Conservation (phyloP, 2,113 vertebrate species). For the Callaeas wilsoni region DNA sequence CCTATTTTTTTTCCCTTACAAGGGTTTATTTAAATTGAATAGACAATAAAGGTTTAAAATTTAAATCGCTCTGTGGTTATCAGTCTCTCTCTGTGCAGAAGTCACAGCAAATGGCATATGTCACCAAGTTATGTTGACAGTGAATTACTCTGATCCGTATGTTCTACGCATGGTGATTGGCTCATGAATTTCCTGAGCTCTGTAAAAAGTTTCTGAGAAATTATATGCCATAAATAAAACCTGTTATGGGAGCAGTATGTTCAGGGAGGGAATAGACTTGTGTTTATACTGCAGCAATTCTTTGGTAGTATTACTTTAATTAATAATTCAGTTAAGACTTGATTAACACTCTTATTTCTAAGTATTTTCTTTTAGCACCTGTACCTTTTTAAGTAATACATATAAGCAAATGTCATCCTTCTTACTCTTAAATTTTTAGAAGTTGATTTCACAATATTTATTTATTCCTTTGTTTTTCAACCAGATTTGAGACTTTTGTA, state of each 20-base stretch:
- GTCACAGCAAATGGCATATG: background rate
- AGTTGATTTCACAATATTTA: background rate
- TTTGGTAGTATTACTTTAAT: background rate
- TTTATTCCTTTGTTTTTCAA: background rate
- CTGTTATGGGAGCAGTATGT: background rate
- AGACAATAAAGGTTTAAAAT: background rate
- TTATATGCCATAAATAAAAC: background rate
- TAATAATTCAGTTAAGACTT: background rate
- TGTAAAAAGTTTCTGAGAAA: background rate
- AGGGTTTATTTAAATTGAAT: background rate
- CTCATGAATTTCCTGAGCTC: background rate
- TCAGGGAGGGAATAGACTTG: background rate
- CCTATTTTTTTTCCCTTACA: background rate
- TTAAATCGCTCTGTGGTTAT: background rate
- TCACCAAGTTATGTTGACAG: accelerated
- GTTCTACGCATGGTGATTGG: background rate
- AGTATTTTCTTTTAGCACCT: background rate
- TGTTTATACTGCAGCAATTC: background rate
- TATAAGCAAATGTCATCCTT: background rate
- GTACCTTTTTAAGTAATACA: background rate
- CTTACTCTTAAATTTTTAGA: background rate
- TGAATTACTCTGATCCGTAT: background rate
- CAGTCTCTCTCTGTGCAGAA: background rate
- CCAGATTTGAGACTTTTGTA: background rate
- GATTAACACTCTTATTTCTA: background rate